These are phyloP conservation scores for Microctenopoma steveboyesi DNA, from an alignment of 2,797 vertebrate genomes.

Conservation along the genomic window DNA sequence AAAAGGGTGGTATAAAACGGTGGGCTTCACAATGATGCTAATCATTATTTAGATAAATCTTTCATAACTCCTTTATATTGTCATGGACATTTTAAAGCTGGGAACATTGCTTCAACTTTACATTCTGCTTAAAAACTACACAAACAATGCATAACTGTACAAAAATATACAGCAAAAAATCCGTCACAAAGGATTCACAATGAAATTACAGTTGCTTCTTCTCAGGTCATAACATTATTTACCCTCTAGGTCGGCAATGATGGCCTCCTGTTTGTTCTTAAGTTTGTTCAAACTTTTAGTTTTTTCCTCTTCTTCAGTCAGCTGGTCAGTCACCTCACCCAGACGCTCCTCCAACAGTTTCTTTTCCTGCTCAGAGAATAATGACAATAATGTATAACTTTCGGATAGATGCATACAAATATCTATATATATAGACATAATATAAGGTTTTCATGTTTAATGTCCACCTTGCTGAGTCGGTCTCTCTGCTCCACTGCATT, in stretches of 20 bases:
- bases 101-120: not conserved
- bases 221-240: conserved; percentile 22
- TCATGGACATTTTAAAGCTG: not conserved
- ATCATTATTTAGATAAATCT: no score
- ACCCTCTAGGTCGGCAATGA: conserved; percentile 91
- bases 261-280: conserved; percentile 91
- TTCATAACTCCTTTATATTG: no score
- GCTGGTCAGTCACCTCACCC: conserved; percentile 86
- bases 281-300: conserved; percentile 91
- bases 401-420: not conserved
- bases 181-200: not conserved
- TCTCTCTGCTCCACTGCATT: conserved; percentile 88
- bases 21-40: no score
- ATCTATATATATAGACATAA: not conserved
- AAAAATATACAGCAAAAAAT: not conserved
- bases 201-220: not conserved
- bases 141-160: not conserved
- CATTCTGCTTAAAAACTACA: not conserved
- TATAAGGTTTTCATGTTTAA: not conserved
- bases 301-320: conserved; percentile 92
- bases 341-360: conserved; percentile 89
- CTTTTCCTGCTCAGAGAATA: conserved; percentile 83
- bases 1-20: no score
- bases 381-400: not conserved
- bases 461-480: conserved; percentile 86